Percentiles rank a stretch among this genome's conserved stretches.
Evolutionary conservation across 2,113 vertebrate genomes (phyloP).

Genomic region (Colaptes auratus): DNA sequence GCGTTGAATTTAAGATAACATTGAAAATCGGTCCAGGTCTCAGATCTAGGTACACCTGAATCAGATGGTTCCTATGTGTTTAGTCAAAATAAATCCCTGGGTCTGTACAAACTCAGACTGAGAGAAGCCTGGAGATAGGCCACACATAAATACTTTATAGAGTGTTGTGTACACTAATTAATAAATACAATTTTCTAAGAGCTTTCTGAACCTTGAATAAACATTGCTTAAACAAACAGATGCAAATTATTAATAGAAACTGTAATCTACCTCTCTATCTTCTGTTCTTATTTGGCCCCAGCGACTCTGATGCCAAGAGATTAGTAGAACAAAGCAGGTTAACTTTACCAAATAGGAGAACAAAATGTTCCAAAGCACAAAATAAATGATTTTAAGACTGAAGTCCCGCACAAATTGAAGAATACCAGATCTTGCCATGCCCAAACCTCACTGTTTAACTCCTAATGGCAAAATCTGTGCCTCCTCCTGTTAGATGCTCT

Average conservation of each 20-base stretch:
- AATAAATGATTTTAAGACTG: slow-evolving; percentile 43
- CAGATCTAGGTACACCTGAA: background rate
- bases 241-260: slow-evolving; percentile 57
- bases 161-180: slow-evolving; percentile 52
- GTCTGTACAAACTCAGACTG: background rate
- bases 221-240: slow-evolving; percentile 41
- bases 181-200: slow-evolving; percentile 42
- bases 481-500: slow-evolving; percentile 47
- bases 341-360: slow-evolving; percentile 22
- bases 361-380: background rate
- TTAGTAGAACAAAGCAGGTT: background rate
- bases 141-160: slow-evolving; percentile 37
- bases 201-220: slow-evolving; percentile 44
- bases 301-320: background rate
- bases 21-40: background rate
- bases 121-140: background rate
- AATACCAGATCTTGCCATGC: slow-evolving; percentile 35
- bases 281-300: background rate
- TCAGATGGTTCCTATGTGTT: background rate
- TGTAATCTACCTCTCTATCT: slow-evolving; percentile 41
- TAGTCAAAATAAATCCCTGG: background rate
- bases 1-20: background rate
- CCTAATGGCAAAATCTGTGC: slow-evolving; percentile 55
- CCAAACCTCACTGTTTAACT: slow-evolving; percentile 49
- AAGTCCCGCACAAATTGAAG: slow-evolving; percentile 37